Base-by-base conservation (phyloP, 2,888 invertebrate genomes). In the Cephus rjabovi region DNA sequence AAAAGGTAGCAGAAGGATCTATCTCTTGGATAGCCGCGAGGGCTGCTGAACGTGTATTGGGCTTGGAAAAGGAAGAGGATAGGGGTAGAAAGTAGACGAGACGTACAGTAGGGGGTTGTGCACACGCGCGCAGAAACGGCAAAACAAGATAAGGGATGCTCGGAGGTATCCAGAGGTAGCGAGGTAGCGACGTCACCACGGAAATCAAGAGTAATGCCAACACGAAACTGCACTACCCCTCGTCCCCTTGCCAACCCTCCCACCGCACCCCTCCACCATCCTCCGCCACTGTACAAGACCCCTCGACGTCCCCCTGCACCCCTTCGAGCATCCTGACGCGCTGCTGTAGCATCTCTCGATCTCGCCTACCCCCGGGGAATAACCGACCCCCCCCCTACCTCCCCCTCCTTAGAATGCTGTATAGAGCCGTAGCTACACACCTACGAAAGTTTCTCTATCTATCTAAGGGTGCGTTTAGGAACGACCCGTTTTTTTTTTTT, bases 191-290 rank as follows among this genome's bases (percentile, higher is more conserved):
- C 90, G 91, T 91, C 93, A 92, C 92, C 91, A 90, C 92, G 93
- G 93, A 93, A 93, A 94, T 94, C 94, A 94, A 93, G 94, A 94
- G 93, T 94, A 94, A 94, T 94, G 93, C 93, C 93, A 93, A 94
- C 94, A 94, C 92, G 94, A 93, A 94, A 93, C 93, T 93, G 93
- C 93, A 93, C 93, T 93, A 91, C 91, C 88, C 93, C 92, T 89
- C 81, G 89, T 87, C 84, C 86, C 88, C 89, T 92, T 85, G 87
- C 83, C 85, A 80, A 82, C 83, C 76, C 83, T 82, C 81, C 78
- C 80, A 80, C 81, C 75, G 79, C 78, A 79, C 83, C 85, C 82
- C 83, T 80, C 79, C 83, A 35, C 74, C 80, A 12, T 3, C 71
- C 75, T 76, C 74, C 74, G 68, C 68, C 76, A 34, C 71, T 40